These are phyloP conservation scores for Muraenolepis orangiensis DNA, from an alignment of 2,797 vertebrate species.

Conservation along the genomic window DNA sequence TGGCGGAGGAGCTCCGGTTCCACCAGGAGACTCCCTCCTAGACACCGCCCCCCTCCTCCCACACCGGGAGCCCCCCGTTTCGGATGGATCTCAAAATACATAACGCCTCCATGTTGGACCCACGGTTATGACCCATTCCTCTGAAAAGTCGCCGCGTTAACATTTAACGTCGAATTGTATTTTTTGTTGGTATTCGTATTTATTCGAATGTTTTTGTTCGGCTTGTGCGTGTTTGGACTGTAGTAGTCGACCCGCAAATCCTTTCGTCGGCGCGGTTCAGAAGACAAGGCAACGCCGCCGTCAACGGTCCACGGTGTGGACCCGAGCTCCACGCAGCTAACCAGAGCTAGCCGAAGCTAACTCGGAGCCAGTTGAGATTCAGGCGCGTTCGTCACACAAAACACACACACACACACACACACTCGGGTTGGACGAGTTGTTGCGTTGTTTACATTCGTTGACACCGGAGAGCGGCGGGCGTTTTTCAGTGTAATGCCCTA, in stretches of 20 bases:
- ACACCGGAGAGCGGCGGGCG: constrained; percentile 29
- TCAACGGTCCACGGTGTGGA: constrained; percentile 40
- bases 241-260: constrained; percentile 37
- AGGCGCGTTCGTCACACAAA: neutral
- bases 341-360: constrained; percentile 34
- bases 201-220: too few relatives aligned
- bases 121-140: constrained; percentile 34
- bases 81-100: constrained; percentile 72
- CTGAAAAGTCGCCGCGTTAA: constrained; percentile 31
- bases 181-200: constrained; percentile 1
- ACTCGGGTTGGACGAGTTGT: neutral
- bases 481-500: constrained; percentile 48
- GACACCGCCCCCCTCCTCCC: constrained; percentile 74
- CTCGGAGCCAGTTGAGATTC: neutral
- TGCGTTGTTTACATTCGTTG: constrained; percentile 4
- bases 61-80: constrained; percentile 59
- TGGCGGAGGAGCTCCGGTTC: constrained; percentile 29
- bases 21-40: constrained; percentile 51
- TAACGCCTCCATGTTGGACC: constrained; percentile 72
- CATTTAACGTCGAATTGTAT: constrained; percentile 19
- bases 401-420: neutral
- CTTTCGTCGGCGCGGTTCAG: constrained; percentile 34
- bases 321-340: constrained; percentile 27
- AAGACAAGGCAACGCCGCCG: constrained; percentile 48
- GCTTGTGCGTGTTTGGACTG: constrained; percentile 18